Conservation (phyloP, 2,888 invertebrate genomes). For the Alviniconcha strummeri region DNA sequence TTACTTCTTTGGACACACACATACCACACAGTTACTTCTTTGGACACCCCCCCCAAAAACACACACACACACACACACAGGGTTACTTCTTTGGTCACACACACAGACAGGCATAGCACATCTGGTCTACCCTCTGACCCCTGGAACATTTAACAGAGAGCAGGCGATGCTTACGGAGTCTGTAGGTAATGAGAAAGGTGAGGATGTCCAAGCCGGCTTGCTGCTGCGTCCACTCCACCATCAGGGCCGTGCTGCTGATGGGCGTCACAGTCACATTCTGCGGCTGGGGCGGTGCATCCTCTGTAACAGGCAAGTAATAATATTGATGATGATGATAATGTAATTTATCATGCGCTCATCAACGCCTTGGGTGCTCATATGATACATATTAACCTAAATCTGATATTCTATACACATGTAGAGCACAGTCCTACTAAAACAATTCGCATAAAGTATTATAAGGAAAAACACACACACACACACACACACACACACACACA, state of each 20-base stretch:
- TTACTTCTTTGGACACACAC: too few species aligned
- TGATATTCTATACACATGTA: too few species aligned
- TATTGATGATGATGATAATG: not conserved
- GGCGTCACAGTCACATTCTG: conserved; percentile 18
- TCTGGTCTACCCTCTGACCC: not conserved
- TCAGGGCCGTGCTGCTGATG: conserved; percentile 10
- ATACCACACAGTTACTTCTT: too few species aligned
- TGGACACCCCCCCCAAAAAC: too few species aligned
- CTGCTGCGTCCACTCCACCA: conserved; percentile 12
- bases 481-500: too few species aligned
- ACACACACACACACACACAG: too few species aligned
- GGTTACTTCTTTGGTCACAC: not conserved
- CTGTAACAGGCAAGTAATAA: not conserved
- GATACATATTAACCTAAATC: too few species aligned
- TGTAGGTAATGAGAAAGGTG: conserved; percentile 16
- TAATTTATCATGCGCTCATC: too few species aligned
- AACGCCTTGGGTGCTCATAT: too few species aligned
- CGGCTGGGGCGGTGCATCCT: conserved; percentile 28
- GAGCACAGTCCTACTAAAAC: too few species aligned
- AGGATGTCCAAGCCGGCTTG: conserved; percentile 1
- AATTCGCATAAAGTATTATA: too few species aligned
- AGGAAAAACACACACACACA: too few species aligned
- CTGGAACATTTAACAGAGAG: not conserved
- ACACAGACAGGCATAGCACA: not conserved
- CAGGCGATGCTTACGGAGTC: not conserved